Conservation (phyloP, 2,113 vertebrate genomes). For the Chaetura pelagica region DNA sequence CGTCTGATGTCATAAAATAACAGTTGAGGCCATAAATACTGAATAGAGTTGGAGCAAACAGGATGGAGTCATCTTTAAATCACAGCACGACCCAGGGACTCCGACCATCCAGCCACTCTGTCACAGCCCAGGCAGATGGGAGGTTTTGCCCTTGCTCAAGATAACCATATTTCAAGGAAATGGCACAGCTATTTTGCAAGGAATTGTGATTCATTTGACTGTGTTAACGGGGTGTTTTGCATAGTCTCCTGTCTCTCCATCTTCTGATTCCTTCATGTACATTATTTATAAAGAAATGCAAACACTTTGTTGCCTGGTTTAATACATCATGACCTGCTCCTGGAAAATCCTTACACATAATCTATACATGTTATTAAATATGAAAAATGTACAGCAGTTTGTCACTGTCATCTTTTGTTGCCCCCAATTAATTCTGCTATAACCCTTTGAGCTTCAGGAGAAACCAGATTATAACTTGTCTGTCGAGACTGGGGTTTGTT, state of each 20-base stretch:
- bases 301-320: neutral
- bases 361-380: neutral
- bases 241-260: neutral
- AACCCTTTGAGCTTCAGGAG: neutral
- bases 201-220: neutral
- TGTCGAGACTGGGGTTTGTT: neutral
- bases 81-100: neutral
- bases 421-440: neutral
- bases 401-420: neutral
- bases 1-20: neutral
- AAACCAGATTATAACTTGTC: neutral
- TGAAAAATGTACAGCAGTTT: neutral
- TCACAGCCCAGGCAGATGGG: neutral
- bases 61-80: rapidly evolving
- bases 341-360: neutral
- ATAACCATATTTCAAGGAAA: neutral
- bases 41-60: neutral
- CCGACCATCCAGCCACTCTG: neutral
- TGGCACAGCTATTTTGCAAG: neutral
- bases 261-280: neutral
- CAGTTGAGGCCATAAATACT: neutral
- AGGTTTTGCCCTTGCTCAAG: neutral
- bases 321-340: neutral
- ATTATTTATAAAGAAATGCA: neutral
- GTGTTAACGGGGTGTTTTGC: neutral